Percentiles rank a stretch among this genome's conserved stretches.
phyloP scores from a whole-genome alignment of 2,888 invertebrate species.

The Polydrusus pterygomalis region DNA sequence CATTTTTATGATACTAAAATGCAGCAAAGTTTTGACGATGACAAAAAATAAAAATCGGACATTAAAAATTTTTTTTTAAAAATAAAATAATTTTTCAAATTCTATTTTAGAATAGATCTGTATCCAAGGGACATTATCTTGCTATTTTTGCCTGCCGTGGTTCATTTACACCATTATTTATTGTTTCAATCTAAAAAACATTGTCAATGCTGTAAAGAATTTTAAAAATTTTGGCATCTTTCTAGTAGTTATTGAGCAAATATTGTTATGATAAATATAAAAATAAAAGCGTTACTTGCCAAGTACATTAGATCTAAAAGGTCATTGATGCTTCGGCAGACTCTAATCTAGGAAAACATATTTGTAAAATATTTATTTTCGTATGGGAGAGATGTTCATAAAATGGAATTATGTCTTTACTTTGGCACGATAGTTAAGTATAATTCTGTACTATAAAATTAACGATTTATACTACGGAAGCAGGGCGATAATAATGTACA shows the following conservation, averaged over 20 bases:
- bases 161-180: slow-evolving; percentile 14
- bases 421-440: too few species aligned
- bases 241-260: background rate
- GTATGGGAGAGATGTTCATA: background rate
- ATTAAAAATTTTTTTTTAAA: background rate
- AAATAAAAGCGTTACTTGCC: slow-evolving; percentile 2
- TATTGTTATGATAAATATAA: slow-evolving; percentile 1
- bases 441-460: too few species aligned
- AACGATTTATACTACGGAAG: too few species aligned
- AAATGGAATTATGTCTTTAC: too few species aligned
- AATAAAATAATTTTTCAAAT: background rate
- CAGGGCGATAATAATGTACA: too few species aligned
- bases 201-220: background rate
- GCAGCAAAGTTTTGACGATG: background rate
- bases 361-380: background rate
- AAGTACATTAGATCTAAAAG: slow-evolving; percentile 1
- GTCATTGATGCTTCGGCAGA: background rate
- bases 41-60: background rate
- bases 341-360: background rate
- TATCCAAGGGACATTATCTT: background rate
- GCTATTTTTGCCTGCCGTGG: slow-evolving; percentile 7
- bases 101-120: background rate
- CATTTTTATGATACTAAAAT: too few species aligned
- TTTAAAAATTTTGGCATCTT: slow-evolving; percentile 7
- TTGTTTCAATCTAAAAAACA: slow-evolving; percentile 3